Conservation (phyloP, 2,797 vertebrate genomes). For the Periparus ater region DNA sequence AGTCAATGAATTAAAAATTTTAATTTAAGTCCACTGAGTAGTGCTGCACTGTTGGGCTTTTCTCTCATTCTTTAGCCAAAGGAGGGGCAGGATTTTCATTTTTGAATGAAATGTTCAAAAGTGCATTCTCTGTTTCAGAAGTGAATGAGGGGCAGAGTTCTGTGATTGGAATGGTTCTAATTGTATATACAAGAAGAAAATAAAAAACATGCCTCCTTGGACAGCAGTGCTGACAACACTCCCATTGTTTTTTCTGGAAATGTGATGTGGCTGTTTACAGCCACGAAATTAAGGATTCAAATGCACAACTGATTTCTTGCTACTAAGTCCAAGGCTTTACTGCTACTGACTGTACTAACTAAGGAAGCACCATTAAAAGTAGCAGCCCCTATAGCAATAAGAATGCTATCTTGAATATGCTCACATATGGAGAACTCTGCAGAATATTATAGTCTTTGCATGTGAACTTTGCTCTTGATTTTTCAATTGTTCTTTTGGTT, state of each 20-base stretch:
- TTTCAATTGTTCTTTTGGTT: not conserved
- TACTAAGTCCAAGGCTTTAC: conserved; percentile 36
- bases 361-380: conserved; percentile 38
- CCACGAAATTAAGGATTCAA: conserved; percentile 65
- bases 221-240: conserved; percentile 39
- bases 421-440: not conserved
- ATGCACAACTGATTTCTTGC: conserved; percentile 45
- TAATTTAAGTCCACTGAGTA: conserved; percentile 20
- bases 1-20: not conserved
- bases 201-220: conserved; percentile 35
- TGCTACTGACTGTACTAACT: conserved; percentile 45
- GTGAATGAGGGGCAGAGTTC: conserved; percentile 31
- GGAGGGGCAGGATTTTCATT: conserved; percentile 34
- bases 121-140: conserved; percentile 26
- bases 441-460: conserved; percentile 11
- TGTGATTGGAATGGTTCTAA: conserved; percentile 57
- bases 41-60: conserved; percentile 5
- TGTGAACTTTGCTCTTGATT: not conserved
- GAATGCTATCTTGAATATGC: not conserved
- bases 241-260: conserved; percentile 44
- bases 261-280: conserved; percentile 60
- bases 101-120: not conserved
- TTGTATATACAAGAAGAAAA: conserved; percentile 60
- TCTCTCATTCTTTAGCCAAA: conserved; percentile 53
- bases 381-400: not conserved